phyloP scores from a whole-genome alignment of 2,113 vertebrate species.

The Isurus oxyrinchus region DNA sequence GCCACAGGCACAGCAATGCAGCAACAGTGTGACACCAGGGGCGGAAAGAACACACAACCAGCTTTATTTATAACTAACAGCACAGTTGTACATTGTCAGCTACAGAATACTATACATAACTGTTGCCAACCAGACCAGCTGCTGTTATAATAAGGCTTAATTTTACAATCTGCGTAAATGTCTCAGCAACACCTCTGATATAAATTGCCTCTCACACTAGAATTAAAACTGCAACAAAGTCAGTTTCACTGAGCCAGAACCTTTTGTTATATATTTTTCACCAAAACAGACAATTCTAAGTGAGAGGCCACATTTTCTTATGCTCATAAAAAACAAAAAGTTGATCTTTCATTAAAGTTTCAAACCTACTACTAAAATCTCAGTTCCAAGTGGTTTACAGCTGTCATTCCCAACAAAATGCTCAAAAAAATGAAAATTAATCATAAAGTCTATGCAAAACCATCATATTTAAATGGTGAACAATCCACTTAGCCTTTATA shows the following conservation, averaged over 20 bases:
- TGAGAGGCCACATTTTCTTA: not conserved
- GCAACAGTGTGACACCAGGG: not conserved
- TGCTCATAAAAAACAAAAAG: not conserved
- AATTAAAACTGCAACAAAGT: not conserved
- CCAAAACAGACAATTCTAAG: not conserved
- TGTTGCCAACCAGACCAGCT: not conserved
- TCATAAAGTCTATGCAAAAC: not conserved
- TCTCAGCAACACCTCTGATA: not conserved
- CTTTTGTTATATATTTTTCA: not conserved
- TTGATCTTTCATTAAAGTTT: not conserved
- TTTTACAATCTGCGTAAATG: constrained; percentile 13
- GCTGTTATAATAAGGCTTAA: constrained; percentile 10
- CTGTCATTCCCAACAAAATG: not conserved
- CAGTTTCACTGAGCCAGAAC: not conserved
- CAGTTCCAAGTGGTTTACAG: not conserved
- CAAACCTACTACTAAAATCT: not conserved
- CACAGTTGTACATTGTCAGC: not conserved
- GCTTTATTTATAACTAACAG: constrained; percentile 19
- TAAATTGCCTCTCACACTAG: not conserved
- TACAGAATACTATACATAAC: not conserved
- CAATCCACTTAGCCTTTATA: not conserved
- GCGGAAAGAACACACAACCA: not conserved
- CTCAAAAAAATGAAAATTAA: not conserved
- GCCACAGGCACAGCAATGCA: not conserved
- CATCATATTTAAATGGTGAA: not conserved